phyloP scores from a whole-genome alignment of 2,888 invertebrate genomes.

The Caenorhabditis sp. region DNA sequence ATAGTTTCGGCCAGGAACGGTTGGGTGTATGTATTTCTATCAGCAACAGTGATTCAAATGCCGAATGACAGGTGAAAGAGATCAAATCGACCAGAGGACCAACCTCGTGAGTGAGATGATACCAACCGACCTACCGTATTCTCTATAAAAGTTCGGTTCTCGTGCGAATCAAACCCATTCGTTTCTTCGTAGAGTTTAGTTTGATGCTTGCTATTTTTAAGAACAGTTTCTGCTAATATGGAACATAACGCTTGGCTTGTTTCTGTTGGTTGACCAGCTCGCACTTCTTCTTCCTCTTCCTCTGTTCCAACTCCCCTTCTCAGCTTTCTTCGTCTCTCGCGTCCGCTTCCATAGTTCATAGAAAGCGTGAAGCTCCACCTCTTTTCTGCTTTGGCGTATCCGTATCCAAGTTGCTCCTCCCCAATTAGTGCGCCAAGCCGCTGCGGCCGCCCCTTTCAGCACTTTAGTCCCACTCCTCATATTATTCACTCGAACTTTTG shows the following conservation, averaged over 20 bases:
- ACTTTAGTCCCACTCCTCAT: conserved; percentile 8
- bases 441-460: conserved; percentile 20
- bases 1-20: too few species aligned
- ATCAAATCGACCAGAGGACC: conserved; percentile 22
- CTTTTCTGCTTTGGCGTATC: conserved; percentile 22
- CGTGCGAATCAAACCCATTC: conserved; percentile 15
- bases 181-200: background rate
- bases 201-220: too few species aligned
- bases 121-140: conserved; percentile 12
- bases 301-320: too few species aligned
- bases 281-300: conserved; percentile 4
- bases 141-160: conserved; percentile 21
- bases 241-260: too few species aligned
- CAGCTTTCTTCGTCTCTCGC: conserved; percentile 4
- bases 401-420: conserved; percentile 51
- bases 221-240: too few species aligned
- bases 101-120: conserved; percentile 40
- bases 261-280: too few species aligned
- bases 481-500: background rate
- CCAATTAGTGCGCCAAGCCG: conserved; percentile 33
- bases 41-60: conserved; percentile 24
- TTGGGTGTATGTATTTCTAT: background rate
- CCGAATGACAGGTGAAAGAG: conserved; percentile 36
- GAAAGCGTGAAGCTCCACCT: conserved; percentile 19
- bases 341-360: conserved; percentile 17